Base-by-base conservation (phyloP, 2,888 invertebrate genomes). In the Philaethria dido region DNA sequence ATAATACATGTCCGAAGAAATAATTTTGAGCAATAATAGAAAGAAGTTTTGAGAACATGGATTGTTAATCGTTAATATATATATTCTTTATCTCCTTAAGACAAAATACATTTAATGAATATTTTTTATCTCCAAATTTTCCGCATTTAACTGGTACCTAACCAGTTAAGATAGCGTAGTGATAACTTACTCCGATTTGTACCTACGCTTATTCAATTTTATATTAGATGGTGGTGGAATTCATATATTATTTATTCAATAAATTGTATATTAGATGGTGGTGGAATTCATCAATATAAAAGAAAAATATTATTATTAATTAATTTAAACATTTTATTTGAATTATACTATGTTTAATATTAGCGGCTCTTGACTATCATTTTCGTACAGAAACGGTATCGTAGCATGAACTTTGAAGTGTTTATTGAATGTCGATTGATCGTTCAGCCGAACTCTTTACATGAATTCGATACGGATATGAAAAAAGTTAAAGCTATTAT, bases 401-500 rank as follows among this genome's bases (percentile, higher is more conserved):
- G 44, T 20, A 55, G 44, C 44, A 61, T 48, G 61, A 69, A 69
- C 63, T 81, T 80, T 86, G 81, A 80, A 86, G 86, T 80, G 82
- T 77, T 77, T 72, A 62, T 73, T 73, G 45, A 76, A 70, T 72
- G 69, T 69, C 68, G 61, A 62, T 52, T 67, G 39, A 57, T 44
- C 61, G 61, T 64, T 57, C 61, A 29, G 48, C 22, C 55, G 42
- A 63, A 61, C 62, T 62, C 60, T 69, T 64, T 62, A 62, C 68
- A 63, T 52, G 62, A 44, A 62, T 77, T 78, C 72, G 74, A 74
- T 70, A 73, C 66, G 75, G 80, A 85, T 83, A 87, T 87, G 83
- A 88, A 86, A 88, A 88, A 88, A 87, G 84, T 85, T 88, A 60
- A 68, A 54, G 64, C 62, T 18, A 64, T 64, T 64, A 59, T 47